Conservation (phyloP, 2,113 vertebrate species). For the Rhynchopsitta pachyrhyncha region DNA sequence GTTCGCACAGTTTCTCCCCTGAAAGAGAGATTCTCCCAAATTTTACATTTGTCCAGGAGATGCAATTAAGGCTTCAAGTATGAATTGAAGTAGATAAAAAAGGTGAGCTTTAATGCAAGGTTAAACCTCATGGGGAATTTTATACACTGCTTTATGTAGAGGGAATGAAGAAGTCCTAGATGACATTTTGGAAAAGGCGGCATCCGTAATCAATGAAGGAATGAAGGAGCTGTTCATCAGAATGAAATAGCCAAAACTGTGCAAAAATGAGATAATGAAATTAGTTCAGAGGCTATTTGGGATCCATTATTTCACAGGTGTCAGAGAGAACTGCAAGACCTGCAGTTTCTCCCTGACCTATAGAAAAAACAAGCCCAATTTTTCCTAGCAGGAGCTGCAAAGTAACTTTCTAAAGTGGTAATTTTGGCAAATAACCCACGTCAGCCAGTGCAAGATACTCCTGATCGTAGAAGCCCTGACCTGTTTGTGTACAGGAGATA, state of each 20-base stretch:
- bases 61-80: not conserved
- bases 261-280: not conserved
- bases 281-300: not conserved
- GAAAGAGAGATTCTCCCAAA: not conserved
- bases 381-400: not conserved
- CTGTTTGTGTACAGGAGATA: not conserved
- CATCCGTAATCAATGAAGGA: slow-evolving; percentile 14
- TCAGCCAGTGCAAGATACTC: not conserved
- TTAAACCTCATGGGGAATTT: not conserved
- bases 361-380: not conserved
- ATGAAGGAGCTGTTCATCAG: not conserved
- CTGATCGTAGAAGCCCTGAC: not conserved
- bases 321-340: not conserved
- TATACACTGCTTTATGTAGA: not conserved
- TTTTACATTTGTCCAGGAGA: not conserved
- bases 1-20: not conserved
- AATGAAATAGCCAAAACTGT: not conserved
- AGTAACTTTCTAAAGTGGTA: not conserved
- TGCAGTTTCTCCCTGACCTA: not conserved
- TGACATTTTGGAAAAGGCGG: slow-evolving; percentile 8
- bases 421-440: not conserved
- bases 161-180: not conserved
- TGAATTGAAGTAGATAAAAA: not conserved
- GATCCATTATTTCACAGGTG: not conserved
- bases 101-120: not conserved